These are phyloP conservation scores for Drosophila biarmipes DNA, from an alignment of 1,140 invertebrate genomes.

Conservation along the genomic window DNA sequence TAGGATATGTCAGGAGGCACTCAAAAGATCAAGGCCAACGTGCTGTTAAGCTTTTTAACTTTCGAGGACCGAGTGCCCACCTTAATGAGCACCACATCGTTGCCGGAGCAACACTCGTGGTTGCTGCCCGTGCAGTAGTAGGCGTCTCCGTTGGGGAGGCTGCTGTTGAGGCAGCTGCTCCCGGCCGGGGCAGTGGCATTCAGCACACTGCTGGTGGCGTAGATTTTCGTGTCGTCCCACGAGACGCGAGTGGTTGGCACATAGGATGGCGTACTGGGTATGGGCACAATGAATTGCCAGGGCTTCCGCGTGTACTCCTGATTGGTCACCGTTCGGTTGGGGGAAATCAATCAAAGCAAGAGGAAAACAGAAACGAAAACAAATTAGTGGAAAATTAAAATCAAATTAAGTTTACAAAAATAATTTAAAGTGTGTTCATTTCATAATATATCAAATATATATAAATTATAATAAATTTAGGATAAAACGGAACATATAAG, in stretches of 20 bases:
- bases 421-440: no score
- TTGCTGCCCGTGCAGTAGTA: slow-evolving; percentile 81
- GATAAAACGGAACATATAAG: not conserved
- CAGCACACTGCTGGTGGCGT: slow-evolving; percentile 49
- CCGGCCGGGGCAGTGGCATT: slow-evolving; percentile 41
- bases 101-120: slow-evolving; percentile 80
- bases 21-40: slow-evolving; percentile 64
- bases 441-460: no score
- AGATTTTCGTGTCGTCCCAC: slow-evolving; percentile 84
- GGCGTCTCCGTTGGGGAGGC: slow-evolving; percentile 55
- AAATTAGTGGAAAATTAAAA: slow-evolving; percentile 14
- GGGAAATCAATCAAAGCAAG: slow-evolving; percentile 29
- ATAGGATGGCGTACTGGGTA: slow-evolving; percentile 81
- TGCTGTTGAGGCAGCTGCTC: slow-evolving; percentile 25
- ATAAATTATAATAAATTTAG: not conserved
- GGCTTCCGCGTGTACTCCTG: slow-evolving; percentile 72
- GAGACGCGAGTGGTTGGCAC: slow-evolving; percentile 81
- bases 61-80: slow-evolving; percentile 55
- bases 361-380: slow-evolving; percentile 17
- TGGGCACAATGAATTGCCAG: slow-evolving; percentile 76
- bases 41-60: slow-evolving; percentile 15
- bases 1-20: slow-evolving; percentile 21
- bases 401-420: not conserved
- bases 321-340: not conserved
- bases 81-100: slow-evolving; percentile 84